phyloP scores from a whole-genome alignment of 2,888 invertebrate genomes.

The Nipponacmea schrenckii region DNA sequence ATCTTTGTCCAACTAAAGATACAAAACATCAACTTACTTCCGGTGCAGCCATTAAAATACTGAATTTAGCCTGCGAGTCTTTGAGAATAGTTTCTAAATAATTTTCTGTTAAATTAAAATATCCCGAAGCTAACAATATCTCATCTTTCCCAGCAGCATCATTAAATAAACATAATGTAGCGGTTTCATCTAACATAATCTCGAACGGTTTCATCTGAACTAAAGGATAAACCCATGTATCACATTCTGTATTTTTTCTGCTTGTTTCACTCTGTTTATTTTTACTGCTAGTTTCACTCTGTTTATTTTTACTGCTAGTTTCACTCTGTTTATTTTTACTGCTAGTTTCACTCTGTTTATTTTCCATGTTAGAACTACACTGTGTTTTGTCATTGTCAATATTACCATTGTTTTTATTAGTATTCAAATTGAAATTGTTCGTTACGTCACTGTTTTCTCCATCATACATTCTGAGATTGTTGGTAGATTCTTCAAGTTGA shows the following conservation, averaged over 20 bases:
- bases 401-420: too few species aligned
- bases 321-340: too few species aligned
- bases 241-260: slow-evolving; percentile 22
- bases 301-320: too few species aligned
- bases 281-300: too few species aligned
- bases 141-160: slow-evolving; percentile 43
- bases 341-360: too few species aligned
- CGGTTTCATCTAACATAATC: slow-evolving; percentile 78
- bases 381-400: too few species aligned
- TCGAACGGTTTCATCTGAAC: slow-evolving; percentile 94
- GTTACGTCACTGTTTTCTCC: too few species aligned
- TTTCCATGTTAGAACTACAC: too few species aligned
- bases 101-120: slow-evolving; percentile 92
- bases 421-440: too few species aligned
- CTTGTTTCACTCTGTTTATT: background rate
- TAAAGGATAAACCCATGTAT: slow-evolving; percentile 85
- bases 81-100: slow-evolving; percentile 84
- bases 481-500: too few species aligned
- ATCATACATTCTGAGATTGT: too few species aligned
- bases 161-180: slow-evolving; percentile 58
- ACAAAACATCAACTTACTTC: slow-evolving; percentile 74
- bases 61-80: slow-evolving; percentile 79
- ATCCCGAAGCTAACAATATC: slow-evolving; percentile 86
- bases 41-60: slow-evolving; percentile 93
- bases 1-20: too few species aligned